A percentile compares a stretch with the other conserved stretches of the same genome.
These are phyloP conservation scores for Enteromius afrohamiltoni DNA, from an alignment of 2,797 vertebrate species.

Conservation along the genomic window DNA sequence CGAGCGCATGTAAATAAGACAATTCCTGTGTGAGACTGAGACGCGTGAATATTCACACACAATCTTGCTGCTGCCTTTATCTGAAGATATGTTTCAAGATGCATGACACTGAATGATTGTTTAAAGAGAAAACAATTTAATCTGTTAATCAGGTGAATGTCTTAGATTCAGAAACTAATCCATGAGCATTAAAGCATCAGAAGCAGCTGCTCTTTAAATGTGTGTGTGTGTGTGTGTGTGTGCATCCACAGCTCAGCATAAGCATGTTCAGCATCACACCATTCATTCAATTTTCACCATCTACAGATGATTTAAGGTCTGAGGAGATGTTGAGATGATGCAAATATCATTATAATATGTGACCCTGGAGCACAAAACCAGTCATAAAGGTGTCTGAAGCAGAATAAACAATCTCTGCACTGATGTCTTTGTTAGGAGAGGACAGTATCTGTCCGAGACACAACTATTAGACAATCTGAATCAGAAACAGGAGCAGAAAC, in stretches of 20 bases:
- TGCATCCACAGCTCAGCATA: not conserved
- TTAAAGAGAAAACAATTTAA: constrained; percentile 63
- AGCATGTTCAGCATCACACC: not conserved
- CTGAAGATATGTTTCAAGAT: constrained; percentile 26
- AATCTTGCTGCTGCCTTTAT: not conserved
- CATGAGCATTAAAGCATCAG: not conserved
- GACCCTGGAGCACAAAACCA: too few relatives aligned
- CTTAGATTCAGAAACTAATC: not conserved
- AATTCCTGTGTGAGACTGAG: constrained; percentile 65
- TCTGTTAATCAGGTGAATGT: constrained; percentile 46
- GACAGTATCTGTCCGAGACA: too few relatives aligned
- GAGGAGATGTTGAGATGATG: not conserved
- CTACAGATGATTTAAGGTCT: not conserved
- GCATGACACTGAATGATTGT: constrained; percentile 58
- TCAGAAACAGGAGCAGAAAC: too few relatives aligned
- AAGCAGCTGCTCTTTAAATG: not conserved
- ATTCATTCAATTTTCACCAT: not conserved
- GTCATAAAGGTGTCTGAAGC: too few relatives aligned
- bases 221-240: not conserved
- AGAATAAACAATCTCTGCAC: too few relatives aligned
- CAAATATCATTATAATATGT: not conserved
- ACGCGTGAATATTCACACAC: constrained; percentile 62
- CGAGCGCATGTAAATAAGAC: constrained; percentile 65
- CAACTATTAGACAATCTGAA: too few relatives aligned
- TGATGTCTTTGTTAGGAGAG: too few relatives aligned